phyloP scores from a whole-genome alignment of 2,113 vertebrate species.

The Corvus cornix region DNA sequence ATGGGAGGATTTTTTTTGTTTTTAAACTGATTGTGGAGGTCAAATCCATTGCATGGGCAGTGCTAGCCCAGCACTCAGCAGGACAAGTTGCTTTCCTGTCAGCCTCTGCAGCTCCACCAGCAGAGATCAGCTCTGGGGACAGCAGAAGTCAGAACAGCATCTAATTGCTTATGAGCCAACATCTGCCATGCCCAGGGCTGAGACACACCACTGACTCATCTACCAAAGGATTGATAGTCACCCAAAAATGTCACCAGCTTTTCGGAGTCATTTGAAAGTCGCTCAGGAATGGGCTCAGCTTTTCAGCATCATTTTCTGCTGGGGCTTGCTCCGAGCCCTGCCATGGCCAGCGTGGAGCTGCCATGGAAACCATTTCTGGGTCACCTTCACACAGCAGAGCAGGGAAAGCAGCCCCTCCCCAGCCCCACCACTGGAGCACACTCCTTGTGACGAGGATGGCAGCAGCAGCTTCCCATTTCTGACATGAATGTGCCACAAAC shows the following conservation, averaged over 20 bases:
- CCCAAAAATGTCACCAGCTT: not conserved
- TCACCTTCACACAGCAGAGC: not conserved
- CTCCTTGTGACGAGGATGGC: too few species aligned
- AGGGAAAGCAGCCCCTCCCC: not conserved
- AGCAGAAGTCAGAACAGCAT: not conserved
- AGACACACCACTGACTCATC: not conserved
- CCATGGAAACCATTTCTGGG: not conserved
- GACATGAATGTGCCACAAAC: not conserved
- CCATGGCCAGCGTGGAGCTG: not conserved
- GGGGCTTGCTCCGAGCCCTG: not conserved
- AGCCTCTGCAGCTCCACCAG: not conserved
- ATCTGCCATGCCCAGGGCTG: constrained; percentile 10
- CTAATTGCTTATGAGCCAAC: not conserved
- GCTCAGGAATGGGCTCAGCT: rapidly evolving
- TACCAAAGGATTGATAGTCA: not conserved
- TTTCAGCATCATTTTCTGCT: not conserved
- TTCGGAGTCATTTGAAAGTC: not conserved
- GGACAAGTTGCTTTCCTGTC: not conserved
- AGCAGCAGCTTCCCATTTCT: not conserved
- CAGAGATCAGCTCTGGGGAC: not conserved
- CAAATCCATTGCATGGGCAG: not conserved
- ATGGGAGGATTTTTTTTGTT: not conserved
- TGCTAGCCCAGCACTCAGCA: not conserved
- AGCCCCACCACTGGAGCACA: not conserved
- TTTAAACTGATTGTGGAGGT: not conserved